phyloP scores from a whole-genome alignment of 1,140 invertebrate genomes.

The Fopius arisanus region DNA sequence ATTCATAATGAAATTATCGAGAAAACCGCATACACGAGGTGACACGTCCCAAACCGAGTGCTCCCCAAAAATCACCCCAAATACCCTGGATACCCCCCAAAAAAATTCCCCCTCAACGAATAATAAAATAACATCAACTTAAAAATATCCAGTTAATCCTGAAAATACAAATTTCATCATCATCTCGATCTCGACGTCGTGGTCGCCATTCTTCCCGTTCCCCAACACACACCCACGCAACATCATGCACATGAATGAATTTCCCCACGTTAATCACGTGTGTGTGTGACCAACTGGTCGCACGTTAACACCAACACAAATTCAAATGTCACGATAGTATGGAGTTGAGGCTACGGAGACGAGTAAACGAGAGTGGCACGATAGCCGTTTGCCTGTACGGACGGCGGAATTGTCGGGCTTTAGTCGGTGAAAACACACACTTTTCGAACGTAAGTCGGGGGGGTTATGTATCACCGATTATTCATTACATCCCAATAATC shows the following conservation, averaged over 20 bases:
- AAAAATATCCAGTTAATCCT: too few species aligned
- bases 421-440: slow-evolving; percentile 5
- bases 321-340: slow-evolving; percentile 46
- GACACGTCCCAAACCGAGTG: background rate
- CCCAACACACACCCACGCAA: background rate
- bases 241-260: background rate
- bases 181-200: background rate
- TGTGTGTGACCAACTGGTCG: background rate
- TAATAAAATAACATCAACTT: too few species aligned
- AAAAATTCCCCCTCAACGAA: too few species aligned
- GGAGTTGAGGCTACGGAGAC: slow-evolving; percentile 35
- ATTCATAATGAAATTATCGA: background rate
- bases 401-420: slow-evolving; percentile 38
- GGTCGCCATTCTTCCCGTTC: background rate
- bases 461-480: background rate
- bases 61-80: background rate
- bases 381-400: slow-evolving; percentile 63
- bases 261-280: too few species aligned
- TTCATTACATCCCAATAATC: too few species aligned
- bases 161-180: background rate
- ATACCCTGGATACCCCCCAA: background rate
- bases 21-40: background rate
- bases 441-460: background rate
- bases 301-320: slow-evolving; percentile 20
- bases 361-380: slow-evolving; percentile 54